A percentile compares a stretch with the other conserved stretches of the same genome.
Evolutionary conservation across 2,888 invertebrate species (phyloP).

Genomic region (Parapristionchus giblindavisi): DNA sequence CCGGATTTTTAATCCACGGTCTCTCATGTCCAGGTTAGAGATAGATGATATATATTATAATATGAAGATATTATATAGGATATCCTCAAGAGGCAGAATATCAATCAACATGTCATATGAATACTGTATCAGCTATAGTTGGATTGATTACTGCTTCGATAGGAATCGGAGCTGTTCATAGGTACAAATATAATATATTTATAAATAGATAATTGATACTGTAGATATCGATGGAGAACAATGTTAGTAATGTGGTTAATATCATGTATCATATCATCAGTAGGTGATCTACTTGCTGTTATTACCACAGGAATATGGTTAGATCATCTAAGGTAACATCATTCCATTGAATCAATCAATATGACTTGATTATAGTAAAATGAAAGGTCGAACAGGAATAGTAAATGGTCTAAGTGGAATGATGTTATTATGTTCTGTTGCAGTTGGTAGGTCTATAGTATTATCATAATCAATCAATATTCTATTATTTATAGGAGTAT

Average conservation of each 20-base stretch:
- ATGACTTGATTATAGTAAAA: conserved; percentile 43
- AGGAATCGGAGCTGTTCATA: conserved; percentile 66
- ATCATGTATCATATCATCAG: conserved; percentile 65
- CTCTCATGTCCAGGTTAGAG: conserved; percentile 50
- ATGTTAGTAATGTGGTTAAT: conserved; percentile 67
- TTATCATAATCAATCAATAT: background rate
- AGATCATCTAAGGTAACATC: conserved; percentile 57
- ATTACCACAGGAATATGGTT: conserved; percentile 67
- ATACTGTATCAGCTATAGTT: conserved; percentile 65
- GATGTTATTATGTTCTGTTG: conserved; percentile 65
- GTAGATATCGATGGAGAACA: conserved; percentile 63
- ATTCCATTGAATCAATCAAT: background rate
- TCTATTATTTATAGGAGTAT: conserved; percentile 55
- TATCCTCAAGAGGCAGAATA: conserved; percentile 61
- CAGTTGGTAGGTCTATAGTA: conserved; percentile 48
- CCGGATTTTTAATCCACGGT: conserved; percentile 60
- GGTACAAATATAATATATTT: conserved; percentile 40
- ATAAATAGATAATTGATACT: background rate
- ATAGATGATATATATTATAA: conserved; percentile 40
- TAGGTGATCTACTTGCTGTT: conserved; percentile 65
- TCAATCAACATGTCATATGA: conserved; percentile 67
- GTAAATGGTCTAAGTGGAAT: conserved; percentile 66
- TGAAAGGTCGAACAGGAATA: conserved; percentile 64
- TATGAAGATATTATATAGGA: conserved; percentile 29
- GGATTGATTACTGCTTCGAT: conserved; percentile 66